These are phyloP conservation scores for Crenuchus spilurus DNA, from an alignment of 2,797 vertebrate species.

Conservation along the genomic window DNA sequence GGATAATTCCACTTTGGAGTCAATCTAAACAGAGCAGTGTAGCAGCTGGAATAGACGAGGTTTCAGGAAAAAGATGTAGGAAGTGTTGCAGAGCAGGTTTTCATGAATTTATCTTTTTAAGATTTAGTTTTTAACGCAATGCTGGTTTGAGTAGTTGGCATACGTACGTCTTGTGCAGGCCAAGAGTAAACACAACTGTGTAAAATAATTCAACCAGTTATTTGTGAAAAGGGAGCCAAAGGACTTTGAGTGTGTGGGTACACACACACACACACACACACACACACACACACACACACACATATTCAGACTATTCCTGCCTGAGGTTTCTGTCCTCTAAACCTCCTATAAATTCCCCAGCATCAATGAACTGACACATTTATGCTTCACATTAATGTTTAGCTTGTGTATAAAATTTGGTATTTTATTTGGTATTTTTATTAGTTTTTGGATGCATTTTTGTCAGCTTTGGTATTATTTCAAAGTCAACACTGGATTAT, in stretches of 20 bases:
- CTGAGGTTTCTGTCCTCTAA: slow-evolving; percentile 41
- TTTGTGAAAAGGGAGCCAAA: slow-evolving; percentile 17
- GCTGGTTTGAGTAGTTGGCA: background rate
- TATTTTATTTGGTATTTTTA: slow-evolving; percentile 49
- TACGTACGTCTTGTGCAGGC: slow-evolving; percentile 9
- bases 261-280: slow-evolving; percentile 9
- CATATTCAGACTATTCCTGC: slow-evolving; percentile 25
- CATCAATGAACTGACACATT: slow-evolving; percentile 58
- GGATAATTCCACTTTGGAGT: slow-evolving; percentile 8
- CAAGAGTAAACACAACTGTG: slow-evolving; percentile 29
- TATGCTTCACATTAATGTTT: slow-evolving; percentile 58
- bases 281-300: slow-evolving; percentile 14
- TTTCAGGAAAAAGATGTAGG: background rate
- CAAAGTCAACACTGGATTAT: slow-evolving; percentile 55
- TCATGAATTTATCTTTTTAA: background rate
- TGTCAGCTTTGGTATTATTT: slow-evolving; percentile 54
- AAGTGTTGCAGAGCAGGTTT: background rate
- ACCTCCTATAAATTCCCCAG: slow-evolving; percentile 53
- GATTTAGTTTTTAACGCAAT: background rate
- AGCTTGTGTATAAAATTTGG: slow-evolving; percentile 51
- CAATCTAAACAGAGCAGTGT: slow-evolving; percentile 12
- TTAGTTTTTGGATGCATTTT: slow-evolving; percentile 49
- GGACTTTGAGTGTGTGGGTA: background rate
- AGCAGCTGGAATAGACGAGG: background rate
- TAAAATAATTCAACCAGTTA: slow-evolving; percentile 45